Evolutionary conservation across 2,888 invertebrate species (phyloP), one percentile per base, ranked within the genome.

Genomic region (Eupithecia subumbrata): DNA sequence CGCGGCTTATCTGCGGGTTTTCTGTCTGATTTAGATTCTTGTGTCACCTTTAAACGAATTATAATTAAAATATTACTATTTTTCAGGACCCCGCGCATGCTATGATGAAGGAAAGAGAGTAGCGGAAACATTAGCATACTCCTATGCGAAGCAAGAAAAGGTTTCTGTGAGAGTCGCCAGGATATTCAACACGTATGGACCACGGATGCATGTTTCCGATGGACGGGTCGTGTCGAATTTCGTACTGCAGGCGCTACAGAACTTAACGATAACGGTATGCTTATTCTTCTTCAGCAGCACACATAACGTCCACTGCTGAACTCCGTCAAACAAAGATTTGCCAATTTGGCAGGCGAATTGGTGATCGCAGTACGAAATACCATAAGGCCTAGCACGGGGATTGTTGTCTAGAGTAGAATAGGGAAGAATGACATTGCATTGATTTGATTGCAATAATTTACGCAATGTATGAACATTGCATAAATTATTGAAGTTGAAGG

Each of bases 91-190:
- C 0, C 95, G 99, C 76, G 98, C 99, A 0, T 99, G 99, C 91
- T 99, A 99, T 87, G 99, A 99, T 89, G 99, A 99, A 94, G 99
- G 99, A n/a, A 99, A 99, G 92, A 95, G 99, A 73, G 99, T 99
- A 0, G 98, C 99, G 0, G 99, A 99, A 92, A 98, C 99, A 0
- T 95, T 99, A 76, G 96, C 96, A 11, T 99, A 99, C 90, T 99
- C 99, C 0, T 99, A 99, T 91, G 98, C 98, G 22, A 98, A 99
- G 87, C 99, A 99, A 95, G 99, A 99, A 90, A 97, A 98, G 70
- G 98, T 99, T 40, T 96, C 98, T 67, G 98, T 99, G 0, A 95
- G 99, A 72, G 99, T 99, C 12, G 99, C 99, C 2, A 96, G 99
- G 80, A 99, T 99, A 84, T 99, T 99, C 92, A 99, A 99, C 91